A percentile compares a stretch with the other conserved stretches of the same genome.
These are phyloP conservation scores for Apistogramma diplotaenia DNA, from an alignment of 2,113 vertebrate species.

Conservation along the genomic window DNA sequence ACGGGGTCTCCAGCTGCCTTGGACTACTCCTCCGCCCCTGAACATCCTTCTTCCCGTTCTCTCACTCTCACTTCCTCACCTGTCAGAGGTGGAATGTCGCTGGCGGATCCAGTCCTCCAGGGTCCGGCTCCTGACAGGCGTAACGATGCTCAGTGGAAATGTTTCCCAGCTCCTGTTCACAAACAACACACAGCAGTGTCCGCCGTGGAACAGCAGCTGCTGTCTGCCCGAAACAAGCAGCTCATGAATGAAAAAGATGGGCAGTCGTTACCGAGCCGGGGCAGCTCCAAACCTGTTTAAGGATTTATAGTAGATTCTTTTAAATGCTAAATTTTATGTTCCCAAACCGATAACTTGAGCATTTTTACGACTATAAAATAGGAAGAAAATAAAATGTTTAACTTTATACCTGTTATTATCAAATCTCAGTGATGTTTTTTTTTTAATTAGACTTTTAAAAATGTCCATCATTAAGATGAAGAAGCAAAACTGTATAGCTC, in stretches of 20 bases:
- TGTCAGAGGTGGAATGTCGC: slow-evolving; percentile 79
- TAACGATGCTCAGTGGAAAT: slow-evolving; percentile 58
- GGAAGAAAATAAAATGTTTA: too few relatives aligned
- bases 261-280: background rate
- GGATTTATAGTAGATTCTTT: background rate
- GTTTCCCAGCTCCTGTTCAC: slow-evolving; percentile 65
- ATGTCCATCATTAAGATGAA: background rate
- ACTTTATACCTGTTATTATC: too few relatives aligned
- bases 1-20: slow-evolving; percentile 69
- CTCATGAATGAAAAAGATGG: background rate
- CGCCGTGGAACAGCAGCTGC: slow-evolving; percentile 9
- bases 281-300: background rate
- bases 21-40: slow-evolving; percentile 58
- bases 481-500: too few relatives aligned
- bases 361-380: background rate
- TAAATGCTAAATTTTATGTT: background rate
- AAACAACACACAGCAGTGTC: slow-evolving; percentile 30
- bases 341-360: background rate
- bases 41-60: slow-evolving; percentile 73
- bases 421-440: too few relatives aligned
- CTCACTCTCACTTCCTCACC: slow-evolving; percentile 79
- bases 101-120: slow-evolving; percentile 64
- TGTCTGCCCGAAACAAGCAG: background rate
- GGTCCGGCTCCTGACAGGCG: slow-evolving; percentile 66
- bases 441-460: background rate